These are phyloP conservation scores for Merodon equestris DNA, from an alignment of 2,888 invertebrate genomes.

Conservation along the genomic window DNA sequence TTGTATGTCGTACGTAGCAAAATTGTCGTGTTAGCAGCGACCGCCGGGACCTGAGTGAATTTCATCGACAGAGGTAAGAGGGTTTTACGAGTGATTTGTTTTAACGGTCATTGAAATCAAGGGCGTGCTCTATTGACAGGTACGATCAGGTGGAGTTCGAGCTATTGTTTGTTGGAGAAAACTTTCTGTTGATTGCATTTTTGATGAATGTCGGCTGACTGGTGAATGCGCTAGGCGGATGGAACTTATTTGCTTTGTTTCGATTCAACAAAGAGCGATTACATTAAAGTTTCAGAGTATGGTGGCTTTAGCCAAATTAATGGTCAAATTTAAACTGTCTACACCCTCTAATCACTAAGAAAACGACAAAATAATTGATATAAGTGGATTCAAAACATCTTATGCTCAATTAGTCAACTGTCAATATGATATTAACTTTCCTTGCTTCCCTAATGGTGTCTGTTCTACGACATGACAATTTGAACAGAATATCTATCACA, in stretches of 20 bases:
- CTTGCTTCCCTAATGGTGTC: no score
- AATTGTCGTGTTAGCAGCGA: slow-evolving; percentile 29
- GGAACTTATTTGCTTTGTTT: slow-evolving; percentile 6
- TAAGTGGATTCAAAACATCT: no score
- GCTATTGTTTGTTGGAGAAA: slow-evolving; percentile 23
- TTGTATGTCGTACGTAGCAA: slow-evolving; percentile 14
- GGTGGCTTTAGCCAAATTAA: no score
- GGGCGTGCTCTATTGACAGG: slow-evolving; percentile 25
- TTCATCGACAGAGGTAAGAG: slow-evolving; percentile 11
- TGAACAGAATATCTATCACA: no score
- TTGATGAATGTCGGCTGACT: slow-evolving; percentile 23
- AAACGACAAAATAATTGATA: no score
- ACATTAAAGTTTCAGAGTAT: slow-evolving; percentile 2
- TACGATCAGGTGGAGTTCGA: slow-evolving; percentile 10
- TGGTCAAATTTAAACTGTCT: no score
- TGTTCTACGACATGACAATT: no score
- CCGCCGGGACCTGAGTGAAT: slow-evolving; percentile 19
- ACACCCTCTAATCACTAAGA: no score
- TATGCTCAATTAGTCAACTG: no score
- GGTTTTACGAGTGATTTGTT: slow-evolving; percentile 36
- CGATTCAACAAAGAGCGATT: slow-evolving; percentile 1
- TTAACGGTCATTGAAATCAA: slow-evolving; percentile 36
- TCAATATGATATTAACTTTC: no score
- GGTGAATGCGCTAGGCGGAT: not conserved
- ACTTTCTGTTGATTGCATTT: slow-evolving; percentile 32